Evolutionary conservation across 2,888 invertebrate genomes (phyloP), one percentile per base, ranked within the genome.

Genomic region (Trichogramma dendrolimi): DNA sequence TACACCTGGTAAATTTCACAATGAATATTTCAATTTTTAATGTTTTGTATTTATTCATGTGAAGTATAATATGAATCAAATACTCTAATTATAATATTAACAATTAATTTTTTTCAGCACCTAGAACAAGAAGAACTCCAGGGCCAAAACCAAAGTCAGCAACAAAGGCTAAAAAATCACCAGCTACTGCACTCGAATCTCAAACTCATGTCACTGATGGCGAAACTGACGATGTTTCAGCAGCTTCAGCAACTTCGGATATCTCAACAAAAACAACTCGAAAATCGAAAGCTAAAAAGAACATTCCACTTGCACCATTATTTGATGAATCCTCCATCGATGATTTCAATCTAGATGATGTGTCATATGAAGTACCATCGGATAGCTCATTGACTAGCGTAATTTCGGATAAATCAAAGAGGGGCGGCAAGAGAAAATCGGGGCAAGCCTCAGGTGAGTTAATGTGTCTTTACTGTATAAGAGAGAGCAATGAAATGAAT

Each of bases 281-380:
- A 57, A 48, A 41, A 58, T 6, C n/a, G 43, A 38, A 7, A 50
- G 6, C 66, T 67, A 55, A 54, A 58, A 61, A 62, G 40, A 67
- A 67, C 53, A 67, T 67, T 5, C 50, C 4, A 68, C 66, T 70
- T 0, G 79, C 76, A 44, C 60, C 68, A 5, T 44, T 75, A 1
- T 67, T 72, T 65, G 75, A 75, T 48, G 75, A 75, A 46, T 78
- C 78, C 0, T 78, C 78, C 0, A 78, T 77, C 42, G 79, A 79
- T 49, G 77, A 76, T 63, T 74, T 75, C 14, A 72, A 71, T 6
- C 73, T 75, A 39, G 77, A 79, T 48, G 72, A 73, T 1, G 73
- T 75, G 4, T 75, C 75, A 38, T 63, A 75, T 14, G 69, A 73
- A 1, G 72, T 72, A 0, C 70, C 72, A 3, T 73, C 75, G 0